Evolutionary conservation across 2,888 invertebrate species (phyloP), one percentile per base, ranked within the genome.

Genomic region (Polymixis lichenea): DNA sequence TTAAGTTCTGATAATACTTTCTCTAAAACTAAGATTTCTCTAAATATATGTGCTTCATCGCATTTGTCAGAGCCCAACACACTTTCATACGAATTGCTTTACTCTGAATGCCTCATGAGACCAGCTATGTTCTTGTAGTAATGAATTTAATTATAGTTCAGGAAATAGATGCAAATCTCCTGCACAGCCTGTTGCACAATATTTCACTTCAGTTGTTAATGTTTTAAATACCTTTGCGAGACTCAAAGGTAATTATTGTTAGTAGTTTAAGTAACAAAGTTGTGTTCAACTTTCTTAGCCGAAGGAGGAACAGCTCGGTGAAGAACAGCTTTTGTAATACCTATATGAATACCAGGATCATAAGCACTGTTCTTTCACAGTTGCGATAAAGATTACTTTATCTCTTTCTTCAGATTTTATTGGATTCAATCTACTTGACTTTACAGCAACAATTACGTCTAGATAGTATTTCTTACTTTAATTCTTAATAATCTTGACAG

Each of bases 131-230:
- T 72, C 71, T 58, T 72, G 62, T 69, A 53, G 60, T 69, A 80
- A 86, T 82, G 68, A 66, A 77, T 80, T 81, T 87, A 82, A 82
- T 84, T 86, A 84, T 75, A 77, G 76, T 82, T 73, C 78, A 82
- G 80, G 77, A 86, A 86, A 84, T 77, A 75, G 68, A 62, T 73
- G 72, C n/a, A 58, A 43, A 74, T 49, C 43, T 74, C n/a, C 32
- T 22, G 67, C 25, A 56, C 25, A 43, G 46, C 38, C 25, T 58
- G 19, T 17, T 72, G 13, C 65, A 70, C 38, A 75, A 75, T 61
- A 75, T 64, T 62, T 74, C 58, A 77, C 64, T 75, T 55, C 32
- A 67, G 73, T 38, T 66, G 61, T 75, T 53, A 69, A 82, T 75
- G 56, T 77, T 84, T 78, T 67, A 72, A 71, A 73, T 75, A 72